Evolutionary conservation across 2,888 invertebrate genomes (phyloP).

Genomic region (Timema podura): DNA sequence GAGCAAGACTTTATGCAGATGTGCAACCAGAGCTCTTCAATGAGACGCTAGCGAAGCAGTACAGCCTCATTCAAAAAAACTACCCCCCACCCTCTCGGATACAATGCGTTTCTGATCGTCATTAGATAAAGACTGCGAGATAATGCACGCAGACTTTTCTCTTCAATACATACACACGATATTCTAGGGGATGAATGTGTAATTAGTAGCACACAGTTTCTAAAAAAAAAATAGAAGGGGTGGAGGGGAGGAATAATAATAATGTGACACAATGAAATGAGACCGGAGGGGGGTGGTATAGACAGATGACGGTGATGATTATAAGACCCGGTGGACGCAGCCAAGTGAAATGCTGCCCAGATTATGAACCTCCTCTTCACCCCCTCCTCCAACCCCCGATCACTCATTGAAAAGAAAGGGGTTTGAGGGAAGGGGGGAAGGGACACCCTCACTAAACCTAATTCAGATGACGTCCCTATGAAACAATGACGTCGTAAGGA

Average conservation of each 20-base stretch:
- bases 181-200: constrained; percentile 23
- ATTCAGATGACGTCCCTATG: no score
- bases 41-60: neutral
- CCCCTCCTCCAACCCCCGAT: neutral
- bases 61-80: constrained; percentile 2
- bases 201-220: constrained; percentile 26
- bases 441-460: no score
- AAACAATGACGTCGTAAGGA: no score
- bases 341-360: neutral
- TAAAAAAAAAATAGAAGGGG: constrained; percentile 13
- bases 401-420: no score
- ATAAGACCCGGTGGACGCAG: constrained; percentile 1
- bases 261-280: no score
- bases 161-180: constrained; percentile 3
- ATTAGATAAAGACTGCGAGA: constrained; percentile 14
- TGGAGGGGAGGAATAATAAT: neutral
- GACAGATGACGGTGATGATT: constrained; percentile 1
- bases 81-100: neutral
- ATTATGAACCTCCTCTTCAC: neutral
- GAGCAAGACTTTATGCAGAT: constrained; percentile 12
- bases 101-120: constrained; percentile 12
- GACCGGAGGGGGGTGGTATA: constrained; percentile 4
- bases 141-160: constrained; percentile 15
- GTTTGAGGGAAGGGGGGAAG: no score
- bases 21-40: neutral